These are phyloP conservation scores for Temnopleurus reevesii DNA, from an alignment of 53 echinoderm and acorn worm species.

Conservation along the genomic window DNA sequence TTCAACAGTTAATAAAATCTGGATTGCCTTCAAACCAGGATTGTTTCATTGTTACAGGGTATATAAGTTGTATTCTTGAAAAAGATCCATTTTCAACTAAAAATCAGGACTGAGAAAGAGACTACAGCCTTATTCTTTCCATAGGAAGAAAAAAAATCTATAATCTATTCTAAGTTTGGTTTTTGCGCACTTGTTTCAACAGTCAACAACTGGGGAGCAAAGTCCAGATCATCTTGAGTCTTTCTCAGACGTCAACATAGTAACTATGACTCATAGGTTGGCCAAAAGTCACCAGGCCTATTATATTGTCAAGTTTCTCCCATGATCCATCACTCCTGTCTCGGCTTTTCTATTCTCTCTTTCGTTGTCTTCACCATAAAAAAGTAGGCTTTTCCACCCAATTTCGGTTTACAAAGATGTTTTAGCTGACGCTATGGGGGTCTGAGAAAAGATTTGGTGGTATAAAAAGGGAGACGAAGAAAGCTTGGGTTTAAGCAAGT, in stretches of 20 bases:
- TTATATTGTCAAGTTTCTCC: slow-evolving; percentile 37
- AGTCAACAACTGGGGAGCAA: slow-evolving; percentile 41
- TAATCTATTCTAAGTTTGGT: not conserved
- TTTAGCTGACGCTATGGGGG: slow-evolving; percentile 18
- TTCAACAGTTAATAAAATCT: too few relatives aligned
- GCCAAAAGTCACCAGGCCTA: slow-evolving; percentile 16
- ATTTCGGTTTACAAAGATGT: slow-evolving; percentile 11
- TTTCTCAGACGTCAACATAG: not conserved
- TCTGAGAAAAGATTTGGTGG: slow-evolving; percentile 26
- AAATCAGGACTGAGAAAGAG: too few relatives aligned
- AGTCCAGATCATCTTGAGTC: slow-evolving; percentile 7
- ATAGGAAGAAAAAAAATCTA: not conserved
- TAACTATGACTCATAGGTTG: slow-evolving; percentile 40
- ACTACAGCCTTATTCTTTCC: not conserved
- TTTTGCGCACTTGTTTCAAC: slow-evolving; percentile 31
- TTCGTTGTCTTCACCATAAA: not conserved
- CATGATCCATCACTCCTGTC: slow-evolving; percentile 6
- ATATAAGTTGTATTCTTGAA: too few relatives aligned
- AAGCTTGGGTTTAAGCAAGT: not conserved
- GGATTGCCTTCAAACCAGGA: too few relatives aligned
- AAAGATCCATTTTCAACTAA: too few relatives aligned
- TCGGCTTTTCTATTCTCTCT: slow-evolving; percentile 6
- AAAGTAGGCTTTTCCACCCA: not conserved
- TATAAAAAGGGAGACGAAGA: not conserved
- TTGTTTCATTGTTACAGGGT: too few relatives aligned